Evolutionary conservation across 2,113 vertebrate species (phyloP).

Genomic region (Ibidorhyncha struthersii): DNA sequence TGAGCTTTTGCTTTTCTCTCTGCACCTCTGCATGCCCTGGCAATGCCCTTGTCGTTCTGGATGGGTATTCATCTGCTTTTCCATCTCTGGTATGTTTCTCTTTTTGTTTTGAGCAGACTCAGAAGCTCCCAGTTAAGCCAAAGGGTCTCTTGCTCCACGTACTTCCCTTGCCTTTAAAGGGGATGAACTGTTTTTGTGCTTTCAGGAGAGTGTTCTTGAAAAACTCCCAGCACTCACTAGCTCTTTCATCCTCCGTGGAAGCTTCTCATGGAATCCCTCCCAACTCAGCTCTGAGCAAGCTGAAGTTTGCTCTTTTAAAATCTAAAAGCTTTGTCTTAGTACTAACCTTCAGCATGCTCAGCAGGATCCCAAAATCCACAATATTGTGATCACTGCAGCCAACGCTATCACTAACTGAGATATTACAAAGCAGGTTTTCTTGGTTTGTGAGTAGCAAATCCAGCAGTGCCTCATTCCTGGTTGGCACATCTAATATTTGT

Average conservation of each 20-base stretch:
- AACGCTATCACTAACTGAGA: neutral
- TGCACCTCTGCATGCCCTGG: neutral
- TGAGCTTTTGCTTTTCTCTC: neutral
- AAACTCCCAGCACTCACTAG: neutral
- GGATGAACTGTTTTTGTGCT: neutral
- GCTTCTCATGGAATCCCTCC: neutral
- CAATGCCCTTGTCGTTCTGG: neutral
- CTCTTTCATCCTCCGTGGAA: neutral
- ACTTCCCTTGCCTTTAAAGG: neutral
- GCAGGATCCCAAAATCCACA: neutral
- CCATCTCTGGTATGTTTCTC: neutral
- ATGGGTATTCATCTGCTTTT: neutral
- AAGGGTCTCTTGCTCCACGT: neutral
- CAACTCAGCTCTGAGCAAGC: neutral
- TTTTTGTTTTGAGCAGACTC: neutral
- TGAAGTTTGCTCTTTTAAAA: neutral
- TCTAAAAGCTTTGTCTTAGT: neutral
- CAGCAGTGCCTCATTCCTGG: neutral
- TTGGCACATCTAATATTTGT: neutral
- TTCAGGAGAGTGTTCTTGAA: neutral
- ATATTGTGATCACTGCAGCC: neutral
- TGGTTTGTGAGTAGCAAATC: neutral
- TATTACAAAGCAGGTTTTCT: neutral
- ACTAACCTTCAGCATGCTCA: neutral
- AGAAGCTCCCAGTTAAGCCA: neutral